phyloP scores from a whole-genome alignment of 2,888 invertebrate genomes.

The Sarcophaga carnaria region DNA sequence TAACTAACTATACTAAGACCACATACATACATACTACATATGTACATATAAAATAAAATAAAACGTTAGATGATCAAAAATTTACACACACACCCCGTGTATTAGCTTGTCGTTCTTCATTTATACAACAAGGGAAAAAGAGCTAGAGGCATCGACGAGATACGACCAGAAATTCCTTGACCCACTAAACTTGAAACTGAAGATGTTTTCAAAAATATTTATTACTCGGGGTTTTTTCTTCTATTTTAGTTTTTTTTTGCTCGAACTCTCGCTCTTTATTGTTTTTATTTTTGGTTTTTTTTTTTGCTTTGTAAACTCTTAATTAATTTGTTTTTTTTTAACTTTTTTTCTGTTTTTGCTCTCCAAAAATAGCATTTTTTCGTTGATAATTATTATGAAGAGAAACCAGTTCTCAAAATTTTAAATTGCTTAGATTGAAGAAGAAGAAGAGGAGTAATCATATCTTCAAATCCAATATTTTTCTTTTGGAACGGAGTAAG shows the following conservation, averaged over 20 bases:
- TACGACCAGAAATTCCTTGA: slow-evolving; percentile 76
- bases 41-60: neutral
- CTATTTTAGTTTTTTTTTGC: slow-evolving; percentile 57
- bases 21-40: neutral
- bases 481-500: too few species aligned
- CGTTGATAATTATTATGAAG: neutral
- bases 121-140: neutral
- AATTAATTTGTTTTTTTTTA: too few species aligned
- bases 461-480: too few species aligned
- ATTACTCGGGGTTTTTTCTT: slow-evolving; percentile 44
- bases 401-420: slow-evolving; percentile 34
- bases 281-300: neutral
- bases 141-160: neutral
- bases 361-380: slow-evolving; percentile 25
- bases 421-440: too few species aligned
- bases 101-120: slow-evolving; percentile 11
- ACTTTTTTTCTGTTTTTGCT: slow-evolving; percentile 7
- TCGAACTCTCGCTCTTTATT: slow-evolving; percentile 24
- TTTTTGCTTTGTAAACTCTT: too few species aligned
- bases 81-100: slow-evolving; percentile 49
- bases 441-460: too few species aligned
- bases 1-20: neutral
- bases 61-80: slow-evolving; percentile 51
- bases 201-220: slow-evolving; percentile 42
- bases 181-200: slow-evolving; percentile 79